A percentile compares a stretch with the other conserved stretches of the same genome.
phyloP scores from a whole-genome alignment of 2,113 vertebrate genomes.

The Diphyllodes magnificus region DNA sequence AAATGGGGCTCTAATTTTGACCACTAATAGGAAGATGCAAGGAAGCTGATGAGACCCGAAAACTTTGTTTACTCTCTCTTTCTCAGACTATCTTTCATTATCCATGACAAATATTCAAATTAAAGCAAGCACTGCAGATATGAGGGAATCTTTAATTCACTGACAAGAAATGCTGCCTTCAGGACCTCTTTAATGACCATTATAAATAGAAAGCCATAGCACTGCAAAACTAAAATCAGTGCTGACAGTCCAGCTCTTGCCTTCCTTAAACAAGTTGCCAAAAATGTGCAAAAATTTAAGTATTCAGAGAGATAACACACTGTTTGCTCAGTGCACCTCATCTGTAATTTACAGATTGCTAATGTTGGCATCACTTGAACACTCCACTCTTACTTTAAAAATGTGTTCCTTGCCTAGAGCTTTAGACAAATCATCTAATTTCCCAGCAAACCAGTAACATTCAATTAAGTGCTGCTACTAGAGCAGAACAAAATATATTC shows the following conservation, averaged over 20 bases:
- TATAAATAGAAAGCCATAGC: slow-evolving; percentile 18
- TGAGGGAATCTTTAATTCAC: neutral
- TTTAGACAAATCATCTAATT: neutral
- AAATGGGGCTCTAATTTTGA: neutral
- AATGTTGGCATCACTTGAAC: neutral
- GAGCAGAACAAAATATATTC: neutral
- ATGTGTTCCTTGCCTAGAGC: neutral
- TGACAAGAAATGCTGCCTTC: neutral
- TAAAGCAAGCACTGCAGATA: neutral
- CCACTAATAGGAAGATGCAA: neutral
- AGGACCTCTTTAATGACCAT: neutral
- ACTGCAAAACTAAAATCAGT: neutral
- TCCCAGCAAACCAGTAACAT: neutral
- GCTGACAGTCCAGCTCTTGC: neutral
- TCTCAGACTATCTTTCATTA: neutral
- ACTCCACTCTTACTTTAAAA: neutral
- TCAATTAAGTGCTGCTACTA: neutral
- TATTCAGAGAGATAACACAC: slow-evolving; percentile 20
- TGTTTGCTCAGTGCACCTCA: slow-evolving; percentile 3
- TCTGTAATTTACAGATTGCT: slow-evolving; percentile 18
- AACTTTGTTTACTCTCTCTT: neutral
- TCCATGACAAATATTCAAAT: neutral
- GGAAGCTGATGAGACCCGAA: neutral
- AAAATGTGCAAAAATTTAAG: slow-evolving; percentile 21
- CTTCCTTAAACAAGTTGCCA: neutral